Evolutionary conservation across 1,140 invertebrate genomes (phyloP).

Genomic region (Pygmarrhopalites habei): DNA sequence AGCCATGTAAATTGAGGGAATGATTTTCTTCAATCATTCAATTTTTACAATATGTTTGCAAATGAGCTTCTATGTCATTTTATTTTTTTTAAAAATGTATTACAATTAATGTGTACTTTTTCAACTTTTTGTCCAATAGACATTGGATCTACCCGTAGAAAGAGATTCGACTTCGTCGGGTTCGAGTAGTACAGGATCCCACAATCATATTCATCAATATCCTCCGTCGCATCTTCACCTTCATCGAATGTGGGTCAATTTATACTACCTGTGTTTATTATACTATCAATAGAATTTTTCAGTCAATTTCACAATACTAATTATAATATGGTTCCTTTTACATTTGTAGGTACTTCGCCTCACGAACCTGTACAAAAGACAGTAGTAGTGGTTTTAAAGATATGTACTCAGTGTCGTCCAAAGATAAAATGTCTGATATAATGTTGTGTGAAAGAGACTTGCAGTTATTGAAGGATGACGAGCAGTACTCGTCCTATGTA

Average conservation of each 20-base stretch:
- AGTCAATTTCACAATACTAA: too few relatives aligned
- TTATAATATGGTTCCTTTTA: too few relatives aligned
- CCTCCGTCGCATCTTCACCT: constrained; percentile 47
- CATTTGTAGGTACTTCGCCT: constrained; percentile 49
- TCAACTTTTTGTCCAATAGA: constrained; percentile 56
- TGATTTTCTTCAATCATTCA: neutral
- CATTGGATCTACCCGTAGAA: constrained; percentile 70
- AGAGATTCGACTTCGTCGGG: constrained; percentile 59
- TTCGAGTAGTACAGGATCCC: constrained; percentile 49
- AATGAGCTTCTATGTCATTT: too few relatives aligned
- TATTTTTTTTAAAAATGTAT: too few relatives aligned
- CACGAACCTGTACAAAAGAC: constrained; percentile 37
- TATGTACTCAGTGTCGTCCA: constrained; percentile 43
- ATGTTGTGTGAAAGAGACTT: constrained; percentile 32
- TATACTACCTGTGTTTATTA: too few relatives aligned
- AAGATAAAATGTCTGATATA: constrained; percentile 40
- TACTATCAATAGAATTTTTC: too few relatives aligned
- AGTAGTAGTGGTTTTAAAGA: constrained; percentile 40
- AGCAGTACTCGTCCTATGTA: constrained; percentile 65
- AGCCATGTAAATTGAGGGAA: too few relatives aligned
- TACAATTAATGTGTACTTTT: too few relatives aligned
- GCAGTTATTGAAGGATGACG: constrained; percentile 40
- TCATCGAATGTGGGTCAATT: constrained; percentile 49
- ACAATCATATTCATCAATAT: constrained; percentile 38
- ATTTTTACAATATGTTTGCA: neutral